Evolutionary conservation across 2,113 vertebrate genomes (phyloP).

Genomic region (Muntiacus muntjak): DNA sequence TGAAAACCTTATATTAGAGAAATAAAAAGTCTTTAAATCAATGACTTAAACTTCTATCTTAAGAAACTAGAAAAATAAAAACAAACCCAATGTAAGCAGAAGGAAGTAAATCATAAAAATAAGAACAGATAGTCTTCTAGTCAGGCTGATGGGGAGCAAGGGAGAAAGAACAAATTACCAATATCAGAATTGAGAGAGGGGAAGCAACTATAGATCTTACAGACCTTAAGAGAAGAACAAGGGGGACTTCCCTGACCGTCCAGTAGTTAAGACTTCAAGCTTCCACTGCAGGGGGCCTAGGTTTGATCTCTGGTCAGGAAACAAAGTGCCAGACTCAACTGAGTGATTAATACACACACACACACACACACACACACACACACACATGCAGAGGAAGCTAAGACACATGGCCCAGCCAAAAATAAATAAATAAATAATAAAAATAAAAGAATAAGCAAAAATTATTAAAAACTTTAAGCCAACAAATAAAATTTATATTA

Average conservation of each 20-base stretch:
- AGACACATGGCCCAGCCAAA: not conserved
- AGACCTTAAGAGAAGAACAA: not conserved
- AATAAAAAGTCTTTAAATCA: not conserved
- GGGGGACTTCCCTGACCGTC: not conserved
- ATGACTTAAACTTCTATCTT: not conserved
- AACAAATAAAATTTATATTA: constrained; percentile 17
- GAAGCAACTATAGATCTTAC: not conserved
- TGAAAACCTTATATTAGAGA: not conserved
- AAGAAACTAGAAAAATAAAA: constrained; percentile 40
- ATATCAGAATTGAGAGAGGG: not conserved
- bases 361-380: not conserved
- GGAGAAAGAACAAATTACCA: not conserved
- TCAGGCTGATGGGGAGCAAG: not conserved
- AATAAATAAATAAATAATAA: not conserved
- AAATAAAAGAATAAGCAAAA: not conserved
- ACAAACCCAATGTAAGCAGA: not conserved
- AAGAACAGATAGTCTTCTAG: not conserved
- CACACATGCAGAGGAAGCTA: not conserved
- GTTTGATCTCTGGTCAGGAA: not conserved
- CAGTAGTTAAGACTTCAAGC: not conserved
- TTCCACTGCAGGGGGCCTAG: not conserved
- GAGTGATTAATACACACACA: not conserved
- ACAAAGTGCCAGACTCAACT: not conserved
- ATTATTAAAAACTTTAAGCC: not conserved
- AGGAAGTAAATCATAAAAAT: not conserved